Percentiles rank a stretch among this genome's conserved stretches.
These are phyloP conservation scores for Lagocephalus sceleratus DNA, from an alignment of 2,797 vertebrate genomes.

Conservation along the genomic window DNA sequence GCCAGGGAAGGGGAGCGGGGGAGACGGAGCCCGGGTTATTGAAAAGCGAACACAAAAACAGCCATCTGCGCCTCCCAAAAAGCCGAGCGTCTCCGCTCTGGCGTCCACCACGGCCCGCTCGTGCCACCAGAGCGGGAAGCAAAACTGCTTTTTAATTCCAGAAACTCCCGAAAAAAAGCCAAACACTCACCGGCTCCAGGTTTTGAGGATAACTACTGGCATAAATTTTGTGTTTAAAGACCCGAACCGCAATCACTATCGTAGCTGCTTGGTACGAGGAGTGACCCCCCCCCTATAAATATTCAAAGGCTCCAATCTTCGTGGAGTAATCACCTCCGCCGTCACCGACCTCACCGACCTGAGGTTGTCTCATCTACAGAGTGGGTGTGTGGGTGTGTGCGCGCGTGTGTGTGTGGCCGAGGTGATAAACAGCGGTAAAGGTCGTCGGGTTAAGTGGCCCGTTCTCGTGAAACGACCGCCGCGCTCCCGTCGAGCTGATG, in stretches of 20 bases:
- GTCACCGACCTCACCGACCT: too few species aligned
- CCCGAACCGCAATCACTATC: too few species aligned
- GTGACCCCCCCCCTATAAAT: too few species aligned
- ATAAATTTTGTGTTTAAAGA: too few species aligned
- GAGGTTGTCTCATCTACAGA: too few species aligned
- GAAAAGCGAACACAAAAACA: slow-evolving; percentile 12
- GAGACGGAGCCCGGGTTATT: slow-evolving; percentile 11
- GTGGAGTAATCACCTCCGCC: too few species aligned
- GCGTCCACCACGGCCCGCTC: neutral
- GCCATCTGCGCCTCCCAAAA: slow-evolving; percentile 14
- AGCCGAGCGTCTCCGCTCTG: neutral
- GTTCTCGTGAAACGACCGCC: neutral
- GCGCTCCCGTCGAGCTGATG: neutral
- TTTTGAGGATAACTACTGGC: too few species aligned
- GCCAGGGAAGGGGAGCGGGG: slow-evolving; percentile 1
- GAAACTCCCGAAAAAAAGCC: neutral
- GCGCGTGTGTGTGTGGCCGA: neutral
- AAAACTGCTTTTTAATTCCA: too few species aligned
- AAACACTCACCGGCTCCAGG: too few species aligned
- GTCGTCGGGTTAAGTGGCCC: neutral
- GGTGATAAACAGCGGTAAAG: neutral
- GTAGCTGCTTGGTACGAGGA: too few species aligned
- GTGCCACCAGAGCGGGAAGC: too few species aligned
- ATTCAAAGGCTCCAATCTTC: too few species aligned
- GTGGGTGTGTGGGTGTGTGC: slow-evolving; percentile 2